Evolutionary conservation across 2,888 invertebrate genomes (phyloP), one percentile per base, ranked within the genome.

Genomic region (Andrena hattorfiana): DNA sequence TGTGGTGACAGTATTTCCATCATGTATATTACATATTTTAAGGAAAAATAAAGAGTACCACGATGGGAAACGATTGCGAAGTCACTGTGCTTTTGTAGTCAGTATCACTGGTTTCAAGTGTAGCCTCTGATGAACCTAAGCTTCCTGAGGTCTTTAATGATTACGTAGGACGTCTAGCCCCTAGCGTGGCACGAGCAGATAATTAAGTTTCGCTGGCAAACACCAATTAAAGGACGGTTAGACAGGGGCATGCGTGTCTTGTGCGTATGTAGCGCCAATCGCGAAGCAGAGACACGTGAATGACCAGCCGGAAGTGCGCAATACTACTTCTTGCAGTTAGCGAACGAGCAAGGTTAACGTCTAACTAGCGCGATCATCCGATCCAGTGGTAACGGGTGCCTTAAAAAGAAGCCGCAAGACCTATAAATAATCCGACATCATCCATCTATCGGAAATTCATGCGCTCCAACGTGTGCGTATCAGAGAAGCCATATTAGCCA

Each of bases 141-240:
- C 23, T 59, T 56, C 16, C 30, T 42, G 16, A 16, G 7, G 13
- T 6, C 51, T 32, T 62, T 76, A 76, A 75, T 62, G 68, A 76
- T 51, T 35, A 68, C 54, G 62, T 49, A 67, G 32, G 13, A 35
- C 23, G 13, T 4, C 2, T n/a, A 1, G 32, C 30, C n/a, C 8
- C 48, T 16, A 28, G 8, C 20, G 49, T 1, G 23, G n/a, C 72
- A 51, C 28, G 63, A 28, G 48, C 23, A 30, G 77, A 28, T 68
- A 79, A 81, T 85, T 77, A 75, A 35, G 26, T 30, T 64, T 3
- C 20, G 75, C 84, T 77, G 87, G 87, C 88, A 91, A 89, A 85
- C 89, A 86, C 84, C 88, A 91, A 91, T 92, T 90, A 90, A 85
- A 87, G 83, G 81, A 85, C 78, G 23, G 20, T 85, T 89, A 85